phyloP scores from a whole-genome alignment of 2,797 vertebrate genomes.

The Cryptoblepharus egeriae region DNA sequence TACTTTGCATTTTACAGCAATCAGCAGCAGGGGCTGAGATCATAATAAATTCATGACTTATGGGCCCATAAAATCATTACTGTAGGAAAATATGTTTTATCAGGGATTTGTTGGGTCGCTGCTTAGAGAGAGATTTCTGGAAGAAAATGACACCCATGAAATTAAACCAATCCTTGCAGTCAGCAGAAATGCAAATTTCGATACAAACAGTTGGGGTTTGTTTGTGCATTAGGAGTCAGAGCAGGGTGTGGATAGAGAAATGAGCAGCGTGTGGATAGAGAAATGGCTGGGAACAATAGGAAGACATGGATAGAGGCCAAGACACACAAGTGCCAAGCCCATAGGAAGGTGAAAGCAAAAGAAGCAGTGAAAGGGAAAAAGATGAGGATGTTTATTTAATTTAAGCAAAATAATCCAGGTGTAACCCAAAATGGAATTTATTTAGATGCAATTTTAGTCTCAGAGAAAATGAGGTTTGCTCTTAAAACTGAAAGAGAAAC shows the following conservation, averaged over 20 bases:
- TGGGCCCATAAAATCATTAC: slow-evolving; percentile 86
- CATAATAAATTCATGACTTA: slow-evolving; percentile 87
- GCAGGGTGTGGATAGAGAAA: not conserved
- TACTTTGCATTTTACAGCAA: slow-evolving; percentile 85
- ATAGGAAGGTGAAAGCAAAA: not conserved
- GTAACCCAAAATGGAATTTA: no score
- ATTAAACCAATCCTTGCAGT: slow-evolving; percentile 81
- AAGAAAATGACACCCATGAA: slow-evolving; percentile 86
- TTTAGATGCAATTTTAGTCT: no score
- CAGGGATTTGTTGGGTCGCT: slow-evolving; percentile 78
- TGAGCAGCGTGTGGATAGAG: no score
- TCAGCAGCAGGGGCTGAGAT: slow-evolving; percentile 84
- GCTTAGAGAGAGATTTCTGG: slow-evolving; percentile 84
- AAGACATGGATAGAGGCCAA: not conserved
- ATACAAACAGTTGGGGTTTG: slow-evolving; percentile 61
- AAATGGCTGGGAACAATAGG: not conserved
- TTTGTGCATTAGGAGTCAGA: slow-evolving; percentile 4
- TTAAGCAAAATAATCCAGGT: no score
- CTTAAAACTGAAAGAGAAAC: no score
- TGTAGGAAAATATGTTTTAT: slow-evolving; percentile 85
- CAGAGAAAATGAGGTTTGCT: no score
- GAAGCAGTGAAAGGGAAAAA: not conserved
- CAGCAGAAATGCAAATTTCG: slow-evolving; percentile 83
- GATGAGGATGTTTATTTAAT: no score
- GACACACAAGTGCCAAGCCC: accelerated